A percentile compares a stretch with the other conserved stretches of the same genome.
phyloP scores from a whole-genome alignment of 2,888 invertebrate genomes.

The Lasioglossum villosulum region DNA sequence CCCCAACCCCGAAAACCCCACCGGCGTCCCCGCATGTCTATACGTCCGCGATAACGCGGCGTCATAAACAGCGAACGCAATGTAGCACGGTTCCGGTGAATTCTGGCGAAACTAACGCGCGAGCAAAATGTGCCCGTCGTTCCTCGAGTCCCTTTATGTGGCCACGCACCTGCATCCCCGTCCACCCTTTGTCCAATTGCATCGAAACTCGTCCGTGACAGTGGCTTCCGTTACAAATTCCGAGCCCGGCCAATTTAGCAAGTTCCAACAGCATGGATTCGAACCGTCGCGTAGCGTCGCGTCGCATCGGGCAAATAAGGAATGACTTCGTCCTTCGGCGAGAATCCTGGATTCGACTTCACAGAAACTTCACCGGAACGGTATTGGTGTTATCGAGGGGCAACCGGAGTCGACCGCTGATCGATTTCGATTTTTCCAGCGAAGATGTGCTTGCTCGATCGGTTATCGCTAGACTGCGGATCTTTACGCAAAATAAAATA shows the following conservation, averaged over 20 bases:
- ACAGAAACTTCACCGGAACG: conserved; percentile 13
- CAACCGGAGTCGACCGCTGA: background rate
- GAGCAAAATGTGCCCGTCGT: conserved; percentile 39
- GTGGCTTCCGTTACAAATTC: conserved; percentile 35
- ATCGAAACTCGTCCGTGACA: conserved; percentile 42
- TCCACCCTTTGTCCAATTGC: conserved; percentile 18
- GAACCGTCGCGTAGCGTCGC: conserved; percentile 21
- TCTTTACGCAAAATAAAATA: too few species aligned
- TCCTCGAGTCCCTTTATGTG: background rate
- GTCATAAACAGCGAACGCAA: conserved; percentile 56
- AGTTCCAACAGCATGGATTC: conserved; percentile 45
- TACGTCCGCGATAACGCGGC: conserved; percentile 42
- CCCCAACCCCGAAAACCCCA: background rate
- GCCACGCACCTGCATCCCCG: conserved; percentile 3
- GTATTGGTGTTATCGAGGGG: background rate
- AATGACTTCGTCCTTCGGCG: conserved; percentile 21
- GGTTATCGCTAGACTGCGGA: too few species aligned
- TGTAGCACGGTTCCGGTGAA: conserved; percentile 45
- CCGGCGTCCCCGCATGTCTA: background rate
- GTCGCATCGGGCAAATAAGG: conserved; percentile 39
- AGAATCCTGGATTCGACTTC: conserved; percentile 29
- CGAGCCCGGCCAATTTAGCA: conserved; percentile 49
- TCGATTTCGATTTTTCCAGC: background rate
- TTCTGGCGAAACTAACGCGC: conserved; percentile 54
- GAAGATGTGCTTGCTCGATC: background rate